Evolutionary conservation across 2,888 invertebrate species (phyloP).

Genomic region (Ligdia adustata): DNA sequence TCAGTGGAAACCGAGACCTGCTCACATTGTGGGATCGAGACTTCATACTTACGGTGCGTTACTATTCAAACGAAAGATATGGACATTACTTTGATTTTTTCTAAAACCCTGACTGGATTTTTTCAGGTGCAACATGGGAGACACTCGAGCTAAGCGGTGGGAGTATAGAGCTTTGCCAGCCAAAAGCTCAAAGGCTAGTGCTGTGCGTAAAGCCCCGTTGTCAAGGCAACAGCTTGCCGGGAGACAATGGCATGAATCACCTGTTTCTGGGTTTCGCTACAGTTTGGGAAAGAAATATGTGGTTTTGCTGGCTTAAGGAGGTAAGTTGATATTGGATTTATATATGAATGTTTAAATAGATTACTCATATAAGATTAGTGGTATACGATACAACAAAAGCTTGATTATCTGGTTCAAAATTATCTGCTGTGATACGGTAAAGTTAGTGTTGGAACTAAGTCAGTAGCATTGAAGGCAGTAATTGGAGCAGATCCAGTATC

Average conservation of each 20-base stretch:
- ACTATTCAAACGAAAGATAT: neutral
- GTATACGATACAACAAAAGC: no score
- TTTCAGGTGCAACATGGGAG: slow-evolving; percentile 70
- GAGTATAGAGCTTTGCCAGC: slow-evolving; percentile 69
- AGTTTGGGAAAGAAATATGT: slow-evolving; percentile 87
- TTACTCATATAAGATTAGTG: no score
- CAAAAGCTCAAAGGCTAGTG: slow-evolving; percentile 73
- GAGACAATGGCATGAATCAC: slow-evolving; percentile 72
- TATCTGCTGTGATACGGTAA: no score
- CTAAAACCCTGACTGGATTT: slow-evolving; percentile 1
- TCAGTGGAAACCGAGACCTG: slow-evolving; percentile 86
- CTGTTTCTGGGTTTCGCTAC: slow-evolving; percentile 87
- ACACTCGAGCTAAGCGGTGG: slow-evolving; percentile 74
- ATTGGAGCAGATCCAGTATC: slow-evolving; percentile 45
- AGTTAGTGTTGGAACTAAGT: slow-evolving; percentile 1
- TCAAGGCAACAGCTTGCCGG: slow-evolving; percentile 58
- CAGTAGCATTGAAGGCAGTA: slow-evolving; percentile 33
- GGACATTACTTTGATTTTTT: neutral
- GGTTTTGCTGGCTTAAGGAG: slow-evolving; percentile 86
- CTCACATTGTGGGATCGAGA: slow-evolving; percentile 84
- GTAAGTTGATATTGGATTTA: no score
- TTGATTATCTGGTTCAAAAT: no score
- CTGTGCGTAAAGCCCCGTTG: slow-evolving; percentile 73
- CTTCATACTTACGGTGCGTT: slow-evolving; percentile 82
- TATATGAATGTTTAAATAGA: no score